Conservation (phyloP, 2,888 invertebrate species). For the Sepioteuthis lessoniana region DNA sequence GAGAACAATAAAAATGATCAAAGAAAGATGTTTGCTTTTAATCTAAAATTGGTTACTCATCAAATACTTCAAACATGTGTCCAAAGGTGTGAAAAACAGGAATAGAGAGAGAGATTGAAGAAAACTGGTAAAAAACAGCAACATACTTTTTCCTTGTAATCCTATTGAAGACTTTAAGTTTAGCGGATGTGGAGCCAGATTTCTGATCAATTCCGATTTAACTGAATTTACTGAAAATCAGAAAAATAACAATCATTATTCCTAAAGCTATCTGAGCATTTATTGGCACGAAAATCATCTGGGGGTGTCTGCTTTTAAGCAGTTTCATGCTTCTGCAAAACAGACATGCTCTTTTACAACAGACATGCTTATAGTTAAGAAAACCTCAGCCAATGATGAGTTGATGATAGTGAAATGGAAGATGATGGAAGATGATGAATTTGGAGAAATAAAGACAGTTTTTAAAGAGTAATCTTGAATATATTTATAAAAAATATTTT, state of each 20-base stretch:
- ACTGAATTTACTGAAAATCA: constrained; percentile 48
- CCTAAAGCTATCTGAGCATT: constrained; percentile 37
- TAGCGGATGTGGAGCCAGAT: constrained; percentile 46
- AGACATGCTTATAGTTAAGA: constrained; percentile 3
- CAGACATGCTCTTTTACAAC: constrained; percentile 33
- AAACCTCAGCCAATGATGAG: background rate
- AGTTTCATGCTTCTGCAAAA: constrained; percentile 20
- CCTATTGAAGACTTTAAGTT: constrained; percentile 48
- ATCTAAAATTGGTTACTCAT: background rate
- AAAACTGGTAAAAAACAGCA: constrained; percentile 43
- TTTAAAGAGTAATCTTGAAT: too few species aligned
- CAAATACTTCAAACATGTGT: background rate
- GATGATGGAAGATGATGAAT: background rate
- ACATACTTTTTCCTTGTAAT: constrained; percentile 47
- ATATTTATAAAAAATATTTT: too few species aligned
- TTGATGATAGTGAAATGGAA: background rate
- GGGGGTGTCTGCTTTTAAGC: background rate
- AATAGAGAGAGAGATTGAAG: background rate
- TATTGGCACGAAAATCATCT: constrained; percentile 34
- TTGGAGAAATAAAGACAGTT: too few species aligned
- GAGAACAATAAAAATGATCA: background rate
- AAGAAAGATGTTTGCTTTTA: too few species aligned
- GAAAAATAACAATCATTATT: constrained; percentile 47
- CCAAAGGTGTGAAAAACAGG: constrained; percentile 33
- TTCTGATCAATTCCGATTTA: constrained; percentile 48